phyloP scores from a whole-genome alignment of 2,797 vertebrate genomes.

The Sternotherus odoratus region DNA sequence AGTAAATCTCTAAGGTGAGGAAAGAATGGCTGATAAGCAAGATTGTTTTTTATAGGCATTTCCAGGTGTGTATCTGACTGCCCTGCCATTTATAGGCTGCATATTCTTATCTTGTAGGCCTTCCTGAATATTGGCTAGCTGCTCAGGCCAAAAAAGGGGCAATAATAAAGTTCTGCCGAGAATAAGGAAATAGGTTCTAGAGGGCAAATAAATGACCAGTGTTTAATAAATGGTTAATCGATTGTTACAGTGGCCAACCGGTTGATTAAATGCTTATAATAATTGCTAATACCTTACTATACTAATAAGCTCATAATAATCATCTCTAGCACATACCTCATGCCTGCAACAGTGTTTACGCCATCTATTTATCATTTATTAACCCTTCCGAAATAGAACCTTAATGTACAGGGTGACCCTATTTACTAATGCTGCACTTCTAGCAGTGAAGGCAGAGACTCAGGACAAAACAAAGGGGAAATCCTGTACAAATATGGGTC shows the following conservation, averaged over 20 bases:
- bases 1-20: neutral
- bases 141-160: neutral
- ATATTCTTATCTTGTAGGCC: neutral
- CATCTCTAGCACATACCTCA: neutral
- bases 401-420: rapidly evolving
- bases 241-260: rapidly evolving
- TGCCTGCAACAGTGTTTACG: neutral
- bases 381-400: rapidly evolving
- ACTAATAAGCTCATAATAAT: no score
- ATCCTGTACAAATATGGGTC: neutral
- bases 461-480: neutral
- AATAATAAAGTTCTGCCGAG: neutral
- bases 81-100: neutral
- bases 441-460: neutral
- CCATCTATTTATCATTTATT: rapidly evolving
- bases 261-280: neutral
- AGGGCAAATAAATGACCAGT: neutral
- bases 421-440: rapidly evolving
- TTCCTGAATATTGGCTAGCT: neutral
- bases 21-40: neutral
- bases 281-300: no score
- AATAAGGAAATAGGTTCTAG: neutral
- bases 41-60: neutral
- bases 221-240: neutral
- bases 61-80: neutral